Conservation (phyloP, 2,888 invertebrate genomes). For the Metalampra italica region DNA sequence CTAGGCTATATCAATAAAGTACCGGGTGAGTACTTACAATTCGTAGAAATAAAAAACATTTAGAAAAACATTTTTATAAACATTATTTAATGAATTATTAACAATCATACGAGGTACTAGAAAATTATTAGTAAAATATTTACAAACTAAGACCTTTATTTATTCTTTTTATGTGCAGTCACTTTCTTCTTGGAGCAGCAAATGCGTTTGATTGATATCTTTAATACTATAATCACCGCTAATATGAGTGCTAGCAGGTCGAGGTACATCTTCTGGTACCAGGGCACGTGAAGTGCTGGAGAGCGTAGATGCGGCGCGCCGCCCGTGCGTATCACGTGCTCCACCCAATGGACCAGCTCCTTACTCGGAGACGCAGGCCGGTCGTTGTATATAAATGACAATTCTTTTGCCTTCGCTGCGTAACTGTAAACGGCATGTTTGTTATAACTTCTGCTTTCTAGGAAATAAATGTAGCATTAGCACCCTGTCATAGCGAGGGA, state of each 20-base stretch:
- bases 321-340: slow-evolving; percentile 79
- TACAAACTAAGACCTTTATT: background rate
- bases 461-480: too few relatives aligned
- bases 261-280: slow-evolving; percentile 45
- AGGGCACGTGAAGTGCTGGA: slow-evolving; percentile 32
- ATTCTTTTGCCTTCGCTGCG: slow-evolving; percentile 26
- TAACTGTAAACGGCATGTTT: slow-evolving; percentile 32
- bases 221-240: background rate
- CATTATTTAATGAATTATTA: too few relatives aligned
- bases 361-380: slow-evolving; percentile 77
- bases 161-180: background rate
- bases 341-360: slow-evolving; percentile 82
- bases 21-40: too few relatives aligned
- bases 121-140: too few relatives aligned
- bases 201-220: background rate
- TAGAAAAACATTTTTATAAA: too few relatives aligned
- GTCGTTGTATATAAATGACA: slow-evolving; percentile 41
- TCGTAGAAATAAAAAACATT: too few relatives aligned
- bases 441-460: too few relatives aligned
- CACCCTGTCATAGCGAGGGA: too few relatives aligned
- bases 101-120: too few relatives aligned
- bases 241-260: slow-evolving; percentile 7
- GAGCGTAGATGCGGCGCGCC: slow-evolving; percentile 74
- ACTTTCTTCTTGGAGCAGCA: slow-evolving; percentile 1
- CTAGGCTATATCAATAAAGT: too few relatives aligned